phyloP scores from a whole-genome alignment of 2,888 invertebrate genomes.

The Netelia melanura region DNA sequence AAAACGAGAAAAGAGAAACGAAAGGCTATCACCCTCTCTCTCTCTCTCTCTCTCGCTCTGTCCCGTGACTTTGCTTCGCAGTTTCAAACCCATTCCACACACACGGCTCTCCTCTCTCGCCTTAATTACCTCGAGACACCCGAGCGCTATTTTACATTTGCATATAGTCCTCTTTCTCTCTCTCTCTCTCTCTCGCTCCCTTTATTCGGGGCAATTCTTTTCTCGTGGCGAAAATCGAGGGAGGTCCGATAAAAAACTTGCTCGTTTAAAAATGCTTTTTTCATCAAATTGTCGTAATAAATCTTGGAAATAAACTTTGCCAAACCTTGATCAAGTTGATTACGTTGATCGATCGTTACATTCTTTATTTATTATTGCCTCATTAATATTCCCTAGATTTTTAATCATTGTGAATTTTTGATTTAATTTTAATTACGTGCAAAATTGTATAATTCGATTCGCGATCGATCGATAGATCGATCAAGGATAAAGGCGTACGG shows the following conservation, averaged over 20 bases:
- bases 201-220: conserved; percentile 57
- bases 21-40: conserved; percentile 30
- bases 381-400: neutral
- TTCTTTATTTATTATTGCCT: neutral
- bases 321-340: neutral
- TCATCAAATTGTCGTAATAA: conserved; percentile 30
- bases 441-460: neutral
- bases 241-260: neutral
- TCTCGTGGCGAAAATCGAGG: conserved; percentile 15
- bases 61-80: conserved; percentile 78
- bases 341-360: no score
- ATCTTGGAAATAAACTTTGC: neutral
- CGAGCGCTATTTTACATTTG: conserved; percentile 63
- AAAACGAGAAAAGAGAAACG: conserved; percentile 32
- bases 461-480: neutral
- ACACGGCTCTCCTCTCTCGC: conserved; percentile 60
- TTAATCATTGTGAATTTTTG: neutral
- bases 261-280: conserved; percentile 27
- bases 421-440: neutral
- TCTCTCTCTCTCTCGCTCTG: conserved; percentile 66
- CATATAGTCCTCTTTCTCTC: conserved; percentile 27
- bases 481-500: neutral
- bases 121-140: conserved; percentile 73
- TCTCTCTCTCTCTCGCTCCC: conserved; percentile 2
- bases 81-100: conserved; percentile 75